A percentile compares a stretch with the other conserved stretches of the same genome.
Conservation (phyloP, 2,113 vertebrate species). For the Callaeas wilsoni region DNA sequence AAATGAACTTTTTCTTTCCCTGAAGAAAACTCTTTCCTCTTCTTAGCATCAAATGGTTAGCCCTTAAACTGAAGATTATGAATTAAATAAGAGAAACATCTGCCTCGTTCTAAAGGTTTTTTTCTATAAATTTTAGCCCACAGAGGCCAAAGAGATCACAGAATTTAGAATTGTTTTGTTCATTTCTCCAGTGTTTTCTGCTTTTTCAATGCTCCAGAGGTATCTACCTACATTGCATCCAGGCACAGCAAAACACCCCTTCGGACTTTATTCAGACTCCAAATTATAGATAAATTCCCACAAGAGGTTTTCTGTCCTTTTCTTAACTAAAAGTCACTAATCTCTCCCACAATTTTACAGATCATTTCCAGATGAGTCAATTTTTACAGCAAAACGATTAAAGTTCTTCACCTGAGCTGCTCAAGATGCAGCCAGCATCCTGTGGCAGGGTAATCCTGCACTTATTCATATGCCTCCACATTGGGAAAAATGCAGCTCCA, state of each 20-base stretch:
- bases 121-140: neutral
- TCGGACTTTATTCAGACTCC: neutral
- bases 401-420: neutral
- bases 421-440: neutral
- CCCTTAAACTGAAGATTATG: neutral
- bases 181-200: neutral
- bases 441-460: neutral
- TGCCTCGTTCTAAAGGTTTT: neutral
- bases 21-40: neutral
- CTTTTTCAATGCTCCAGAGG: neutral
- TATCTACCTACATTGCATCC: no score
- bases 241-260: neutral
- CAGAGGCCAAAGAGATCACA: neutral
- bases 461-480: rapidly evolving
- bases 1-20: neutral
- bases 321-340: neutral
- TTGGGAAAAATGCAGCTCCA: neutral
- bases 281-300: neutral
- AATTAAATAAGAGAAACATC: neutral
- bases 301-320: neutral
- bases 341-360: neutral
- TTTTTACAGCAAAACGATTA: neutral
- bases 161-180: neutral
- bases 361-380: neutral
- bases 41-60: neutral